Evolutionary conservation across 2,113 vertebrate genomes (phyloP).

Genomic region (Lichenostomus cassidix): DNA sequence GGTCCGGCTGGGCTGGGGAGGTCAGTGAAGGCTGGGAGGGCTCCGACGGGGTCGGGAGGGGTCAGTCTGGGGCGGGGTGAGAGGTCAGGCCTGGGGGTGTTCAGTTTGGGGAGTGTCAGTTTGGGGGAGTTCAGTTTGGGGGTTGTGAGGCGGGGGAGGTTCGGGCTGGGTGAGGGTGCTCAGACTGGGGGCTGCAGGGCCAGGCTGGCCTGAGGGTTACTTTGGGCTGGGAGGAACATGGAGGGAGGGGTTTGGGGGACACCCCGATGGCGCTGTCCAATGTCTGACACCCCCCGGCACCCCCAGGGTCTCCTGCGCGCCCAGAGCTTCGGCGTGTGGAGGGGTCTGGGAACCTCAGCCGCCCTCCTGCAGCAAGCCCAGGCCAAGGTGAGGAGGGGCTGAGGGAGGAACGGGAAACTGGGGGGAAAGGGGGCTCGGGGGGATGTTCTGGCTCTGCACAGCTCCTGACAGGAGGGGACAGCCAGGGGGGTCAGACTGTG

Average conservation of each 20-base stretch:
- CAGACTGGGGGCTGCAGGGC: too few relatives aligned
- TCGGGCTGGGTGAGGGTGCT: too few relatives aligned
- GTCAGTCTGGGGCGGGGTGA: background rate
- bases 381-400: background rate
- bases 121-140: background rate
- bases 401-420: background rate
- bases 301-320: background rate
- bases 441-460: background rate
- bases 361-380: background rate
- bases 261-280: background rate
- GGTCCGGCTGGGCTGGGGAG: too few relatives aligned
- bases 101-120: background rate
- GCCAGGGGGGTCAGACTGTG: background rate
- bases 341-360: background rate
- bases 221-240: too few relatives aligned
- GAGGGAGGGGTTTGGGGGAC: too few relatives aligned
- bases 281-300: background rate
- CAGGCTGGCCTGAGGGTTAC: background rate
- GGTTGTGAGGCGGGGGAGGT: too few relatives aligned
- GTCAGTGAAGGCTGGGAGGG: too few relatives aligned
- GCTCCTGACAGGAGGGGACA: background rate
- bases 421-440: accelerated
- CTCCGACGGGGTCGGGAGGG: too few relatives aligned
- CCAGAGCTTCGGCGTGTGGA: background rate
- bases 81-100: too few relatives aligned